Base-by-base conservation (phyloP, 2,888 invertebrate species). In the Sialis lutaria region DNA sequence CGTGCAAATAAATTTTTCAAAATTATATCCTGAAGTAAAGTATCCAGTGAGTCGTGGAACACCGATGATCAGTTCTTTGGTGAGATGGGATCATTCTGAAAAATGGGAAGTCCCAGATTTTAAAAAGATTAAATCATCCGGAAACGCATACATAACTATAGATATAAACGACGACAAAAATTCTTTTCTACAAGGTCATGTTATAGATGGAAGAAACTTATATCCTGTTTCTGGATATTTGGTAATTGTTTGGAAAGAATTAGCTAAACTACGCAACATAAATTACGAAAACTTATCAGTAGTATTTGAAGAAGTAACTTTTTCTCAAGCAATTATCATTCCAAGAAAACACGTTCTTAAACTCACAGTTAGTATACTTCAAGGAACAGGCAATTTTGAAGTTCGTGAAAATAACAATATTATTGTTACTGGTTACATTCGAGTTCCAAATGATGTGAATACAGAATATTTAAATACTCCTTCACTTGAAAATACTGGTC, bases 1-100 rank as follows among this genome's bases (percentile, higher is more conserved):
- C 2, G 58, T 83, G 46, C 79, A 84, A 56, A 76, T 87, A 1
- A 74, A 80, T 50, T 63, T 91, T 5, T 72, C 82, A 1, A 76
- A 79, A 48, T 67, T 96, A 39, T 92, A 89, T 64, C 84, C 89
- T 0, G 62, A 70, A 32, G 69, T 89, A 0, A 58, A 74, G 40
- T 89, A 77, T 63, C 95, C 95, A 0, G 93, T 95, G 1, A 82
- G 89, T 0, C 73, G 82, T 33, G 82, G 84, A 2, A 95, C 95
- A 0, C 82, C 87, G 0, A 85, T 85, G 77, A 70, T 93, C 40
- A 74, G 87, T 0, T 82, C 89, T 4, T 67, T 84, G 2, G 75
- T 95, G n/a, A 76, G 76, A 52, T 95, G 93, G 92, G 85, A 93
- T 54, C 92, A 95, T 57, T 72, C 74, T 13, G 77, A 79, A 50